These are phyloP conservation scores for Tragopan temminckii DNA, from an alignment of 2,797 vertebrate genomes.

Conservation along the genomic window DNA sequence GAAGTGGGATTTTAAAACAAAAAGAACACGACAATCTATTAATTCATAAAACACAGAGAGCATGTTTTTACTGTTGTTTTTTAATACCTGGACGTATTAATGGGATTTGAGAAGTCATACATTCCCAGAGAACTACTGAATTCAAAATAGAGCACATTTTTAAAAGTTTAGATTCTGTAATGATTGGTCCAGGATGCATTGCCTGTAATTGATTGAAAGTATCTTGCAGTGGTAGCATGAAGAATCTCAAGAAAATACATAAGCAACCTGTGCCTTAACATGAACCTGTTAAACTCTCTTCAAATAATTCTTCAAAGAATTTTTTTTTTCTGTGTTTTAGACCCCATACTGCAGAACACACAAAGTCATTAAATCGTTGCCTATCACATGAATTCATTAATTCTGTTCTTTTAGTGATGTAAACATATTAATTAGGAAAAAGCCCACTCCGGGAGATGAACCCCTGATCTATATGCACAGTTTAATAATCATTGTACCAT, in stretches of 20 bases:
- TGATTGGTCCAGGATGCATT: not conserved
- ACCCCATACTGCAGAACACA: not conserved
- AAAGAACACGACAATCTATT: not conserved
- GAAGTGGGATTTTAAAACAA: not conserved
- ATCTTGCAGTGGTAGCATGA: not conserved
- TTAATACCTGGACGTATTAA: not conserved
- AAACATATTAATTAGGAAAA: slow-evolving; percentile 76
- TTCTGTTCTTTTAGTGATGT: slow-evolving; percentile 37
- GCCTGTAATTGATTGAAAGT: rapidly evolving
- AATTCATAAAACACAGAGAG: not conserved
- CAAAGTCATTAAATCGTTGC: slow-evolving; percentile 28
- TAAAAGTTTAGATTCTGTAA: not conserved
- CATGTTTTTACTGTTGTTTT: not conserved
- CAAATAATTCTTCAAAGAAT: slow-evolving; percentile 17
- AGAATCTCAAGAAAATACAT: not conserved
- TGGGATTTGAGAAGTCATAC: not conserved
- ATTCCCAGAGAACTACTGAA: not conserved
- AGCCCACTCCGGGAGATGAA: slow-evolving; percentile 68
- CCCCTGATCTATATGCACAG: slow-evolving; percentile 74
- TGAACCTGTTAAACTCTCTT: not conserved
- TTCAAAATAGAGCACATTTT: not conserved
- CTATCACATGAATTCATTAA: slow-evolving; percentile 62
- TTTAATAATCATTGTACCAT: slow-evolving; percentile 76
- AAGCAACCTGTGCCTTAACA: not conserved
- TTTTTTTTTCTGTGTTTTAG: not conserved